Percentiles rank a stretch among this genome's conserved stretches.
Evolutionary conservation across 2,113 vertebrate species (phyloP).

Genomic region (Myocastor coypus): DNA sequence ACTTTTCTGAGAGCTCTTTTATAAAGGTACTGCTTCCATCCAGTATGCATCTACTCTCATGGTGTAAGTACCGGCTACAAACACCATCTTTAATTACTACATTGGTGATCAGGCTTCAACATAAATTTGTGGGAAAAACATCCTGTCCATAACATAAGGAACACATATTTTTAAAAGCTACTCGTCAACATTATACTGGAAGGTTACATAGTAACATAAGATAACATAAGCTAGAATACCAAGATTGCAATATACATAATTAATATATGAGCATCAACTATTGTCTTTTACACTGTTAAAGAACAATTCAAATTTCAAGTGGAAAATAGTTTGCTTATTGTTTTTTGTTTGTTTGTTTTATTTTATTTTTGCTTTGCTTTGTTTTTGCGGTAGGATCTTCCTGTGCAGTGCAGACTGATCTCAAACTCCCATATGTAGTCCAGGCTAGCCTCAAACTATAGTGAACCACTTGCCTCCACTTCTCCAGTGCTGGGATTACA

Average conservation of each 20-base stretch:
- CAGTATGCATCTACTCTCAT: neutral
- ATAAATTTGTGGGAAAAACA: neutral
- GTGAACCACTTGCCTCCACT: neutral
- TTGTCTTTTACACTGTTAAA: neutral
- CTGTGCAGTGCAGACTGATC: neutral
- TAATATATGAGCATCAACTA: neutral
- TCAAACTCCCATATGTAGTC: neutral
- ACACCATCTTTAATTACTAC: neutral
- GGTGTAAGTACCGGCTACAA: neutral
- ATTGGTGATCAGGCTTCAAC: neutral
- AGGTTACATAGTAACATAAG: neutral
- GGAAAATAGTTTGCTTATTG: neutral
- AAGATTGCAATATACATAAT: neutral
- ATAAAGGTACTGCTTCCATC: neutral
- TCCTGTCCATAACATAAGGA: neutral
- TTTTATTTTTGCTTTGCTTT: neutral
- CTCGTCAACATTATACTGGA: neutral
- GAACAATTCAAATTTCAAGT: neutral
- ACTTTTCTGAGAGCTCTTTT: neutral
- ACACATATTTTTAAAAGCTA: neutral
- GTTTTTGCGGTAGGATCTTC: neutral
- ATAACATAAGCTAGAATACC: neutral
- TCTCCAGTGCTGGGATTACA: neutral
- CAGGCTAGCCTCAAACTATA: neutral
- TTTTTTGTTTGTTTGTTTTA: neutral